Conservation (phyloP, 2,888 invertebrate genomes). For the Nezara viridula region DNA sequence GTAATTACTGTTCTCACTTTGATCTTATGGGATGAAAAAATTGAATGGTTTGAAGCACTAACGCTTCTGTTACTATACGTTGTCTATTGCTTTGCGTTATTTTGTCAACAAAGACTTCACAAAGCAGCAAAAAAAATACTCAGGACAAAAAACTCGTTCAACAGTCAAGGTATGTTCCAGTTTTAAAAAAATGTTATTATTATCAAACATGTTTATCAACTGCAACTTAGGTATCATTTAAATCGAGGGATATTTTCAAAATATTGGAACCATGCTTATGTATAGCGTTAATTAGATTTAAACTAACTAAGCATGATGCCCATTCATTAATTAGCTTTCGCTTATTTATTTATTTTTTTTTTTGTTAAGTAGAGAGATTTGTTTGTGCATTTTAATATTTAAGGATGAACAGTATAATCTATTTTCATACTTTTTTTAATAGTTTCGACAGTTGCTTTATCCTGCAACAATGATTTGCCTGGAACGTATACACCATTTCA, state of each 20-base stretch:
- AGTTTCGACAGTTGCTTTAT: constrained; percentile 62
- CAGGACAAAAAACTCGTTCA: constrained; percentile 64
- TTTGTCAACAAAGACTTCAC: constrained; percentile 68
- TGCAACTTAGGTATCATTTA: neutral
- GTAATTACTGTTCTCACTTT: constrained; percentile 79
- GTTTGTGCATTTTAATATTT: neutral
- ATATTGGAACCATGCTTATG: neutral
- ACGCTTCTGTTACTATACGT: constrained; percentile 81
- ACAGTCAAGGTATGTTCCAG: constrained; percentile 63
- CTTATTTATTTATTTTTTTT: neutral
- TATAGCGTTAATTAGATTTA: neutral
- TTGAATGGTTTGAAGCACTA: constrained; percentile 85
- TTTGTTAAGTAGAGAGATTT: neutral
- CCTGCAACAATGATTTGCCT: constrained; percentile 64
- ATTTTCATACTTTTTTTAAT: neutral
- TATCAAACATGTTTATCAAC: neutral
- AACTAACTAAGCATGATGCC: too few species aligned
- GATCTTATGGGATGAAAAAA: constrained; percentile 83
- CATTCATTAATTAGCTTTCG: too few species aligned
- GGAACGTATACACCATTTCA: constrained; percentile 69
- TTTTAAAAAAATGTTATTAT: neutral
- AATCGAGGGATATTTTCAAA: neutral
- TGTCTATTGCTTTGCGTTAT: constrained; percentile 81
- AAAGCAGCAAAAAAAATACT: constrained; percentile 65
- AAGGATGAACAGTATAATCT: too few species aligned